Base-by-base conservation (phyloP, 2,113 vertebrate genomes). In the Dasypus novemcinctus region DNA sequence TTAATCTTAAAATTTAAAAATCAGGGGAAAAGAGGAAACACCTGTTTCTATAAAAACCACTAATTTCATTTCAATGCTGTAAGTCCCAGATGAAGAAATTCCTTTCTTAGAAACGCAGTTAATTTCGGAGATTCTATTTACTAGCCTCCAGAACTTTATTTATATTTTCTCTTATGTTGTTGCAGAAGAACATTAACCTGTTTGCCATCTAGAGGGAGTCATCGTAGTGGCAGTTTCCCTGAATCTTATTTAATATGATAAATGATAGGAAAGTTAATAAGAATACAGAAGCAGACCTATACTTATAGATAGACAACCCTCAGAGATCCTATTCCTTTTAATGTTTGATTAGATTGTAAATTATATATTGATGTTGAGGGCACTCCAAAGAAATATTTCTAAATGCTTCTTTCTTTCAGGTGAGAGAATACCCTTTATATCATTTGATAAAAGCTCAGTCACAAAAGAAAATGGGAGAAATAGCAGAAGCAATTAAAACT, bases 401-500 rank as follows among this genome's bases (percentile, higher is more conserved):
- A 71, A 96, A 64, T 95, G 1, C 64, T 96, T 11, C 20, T 57
- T 92, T 59, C 90, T 96, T 92, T 84, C 96, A 99, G 99, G 98
- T 99, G 92, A 98, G 99, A 95, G 99, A 99, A 66, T 98, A 99
- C 97, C 99, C 99, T 69, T 64, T 99, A 81, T 99, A 99, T 98
- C 99, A 99, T 97, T 98, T 99, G 97, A 99, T 99, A 95, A 99
- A 99, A 98, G 99, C 99, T 64, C 99, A 99, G 97, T 98, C 98
- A 4, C 99, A 99, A 94, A 99, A 99, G 98, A 99, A 99, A 97
- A 98, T 97, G 98, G 99, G 99, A 49, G 99, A 99, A 92, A 94
- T 99, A 93, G 95, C 98, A 86, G 99, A 99, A 97, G 99, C 99
- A 92, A 98, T 99, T 97, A 99, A 99, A 98, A 99, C 99, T 2